Evolutionary conservation across 2,797 vertebrate genomes (phyloP).

Genomic region (Selene dorsalis): DNA sequence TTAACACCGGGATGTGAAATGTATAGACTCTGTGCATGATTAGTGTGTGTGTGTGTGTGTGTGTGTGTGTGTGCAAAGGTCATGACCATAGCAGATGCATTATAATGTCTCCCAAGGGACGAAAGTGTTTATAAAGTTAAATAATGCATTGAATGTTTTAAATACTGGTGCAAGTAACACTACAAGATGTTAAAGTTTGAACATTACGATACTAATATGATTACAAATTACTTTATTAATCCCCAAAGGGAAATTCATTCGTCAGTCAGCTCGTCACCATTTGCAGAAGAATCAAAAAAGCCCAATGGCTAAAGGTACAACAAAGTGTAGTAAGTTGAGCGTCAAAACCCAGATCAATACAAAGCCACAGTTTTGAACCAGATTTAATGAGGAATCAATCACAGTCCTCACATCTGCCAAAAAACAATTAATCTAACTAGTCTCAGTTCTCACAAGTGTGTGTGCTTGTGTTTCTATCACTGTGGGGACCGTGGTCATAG

Average conservation of each 20-base stretch:
- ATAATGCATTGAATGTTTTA: neutral
- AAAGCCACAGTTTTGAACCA: neutral
- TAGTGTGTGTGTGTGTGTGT: neutral
- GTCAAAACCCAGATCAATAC: neutral
- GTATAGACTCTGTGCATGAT: neutral
- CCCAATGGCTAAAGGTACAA: no score
- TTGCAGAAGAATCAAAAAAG: no score
- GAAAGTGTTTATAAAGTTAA: conserved; percentile 9
- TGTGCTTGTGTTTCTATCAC: neutral
- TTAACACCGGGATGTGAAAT: conserved; percentile 1
- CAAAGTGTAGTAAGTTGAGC: no score
- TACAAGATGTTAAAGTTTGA: no score
- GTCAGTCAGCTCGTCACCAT: no score
- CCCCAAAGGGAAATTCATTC: no score
- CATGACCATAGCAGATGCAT: neutral
- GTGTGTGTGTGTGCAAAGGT: conserved; percentile 2
- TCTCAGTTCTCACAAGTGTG: neutral
- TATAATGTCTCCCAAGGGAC: neutral
- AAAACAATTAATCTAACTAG: neutral
- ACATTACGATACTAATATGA: no score
- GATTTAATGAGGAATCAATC: conserved; percentile 5
- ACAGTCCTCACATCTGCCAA: neutral
- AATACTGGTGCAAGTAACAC: no score
- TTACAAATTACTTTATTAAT: no score
- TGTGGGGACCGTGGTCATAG: neutral